Conservation (phyloP, 2,888 invertebrate genomes). For the Oligia latruncula region DNA sequence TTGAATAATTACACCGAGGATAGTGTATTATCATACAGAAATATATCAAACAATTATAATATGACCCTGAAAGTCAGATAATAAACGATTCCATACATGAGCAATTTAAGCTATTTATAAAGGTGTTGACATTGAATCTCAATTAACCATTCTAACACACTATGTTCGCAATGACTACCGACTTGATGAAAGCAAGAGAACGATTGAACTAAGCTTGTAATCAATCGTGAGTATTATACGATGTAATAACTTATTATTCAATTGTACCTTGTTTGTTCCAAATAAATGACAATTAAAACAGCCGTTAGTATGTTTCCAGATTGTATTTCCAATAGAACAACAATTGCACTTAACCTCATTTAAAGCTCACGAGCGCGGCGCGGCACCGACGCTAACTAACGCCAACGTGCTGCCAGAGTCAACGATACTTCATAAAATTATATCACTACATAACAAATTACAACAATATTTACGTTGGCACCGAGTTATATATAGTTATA, state of each 20-base stretch:
- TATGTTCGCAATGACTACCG: slow-evolving; percentile 6
- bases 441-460: slow-evolving; percentile 90
- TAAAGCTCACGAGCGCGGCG: slow-evolving; percentile 82
- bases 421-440: slow-evolving; percentile 87
- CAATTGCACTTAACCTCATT: slow-evolving; percentile 86
- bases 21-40: background rate
- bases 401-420: slow-evolving; percentile 83
- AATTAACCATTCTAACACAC: slow-evolving; percentile 18
- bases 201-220: slow-evolving; percentile 43
- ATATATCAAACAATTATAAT: slow-evolving; percentile 27
- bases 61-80: slow-evolving; percentile 24
- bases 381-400: slow-evolving; percentile 64
- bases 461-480: slow-evolving; percentile 90
- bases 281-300: slow-evolving; percentile 71
- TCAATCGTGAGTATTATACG: slow-evolving; percentile 44
- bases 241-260: slow-evolving; percentile 61
- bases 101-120: slow-evolving; percentile 23
- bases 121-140: slow-evolving; percentile 47
- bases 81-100: slow-evolving; percentile 17
- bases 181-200: slow-evolving; percentile 1
- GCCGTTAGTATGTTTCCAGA: slow-evolving; percentile 78
- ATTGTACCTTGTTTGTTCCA: slow-evolving; percentile 60
- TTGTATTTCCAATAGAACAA: slow-evolving; percentile 89
- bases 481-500: slow-evolving; percentile 88
- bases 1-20: slow-evolving; percentile 5